A percentile compares a stretch with the other conserved stretches of the same genome.
These are phyloP conservation scores for Paratrypauchen microcephalus DNA, from an alignment of 2,797 vertebrate genomes.

Conservation along the genomic window DNA sequence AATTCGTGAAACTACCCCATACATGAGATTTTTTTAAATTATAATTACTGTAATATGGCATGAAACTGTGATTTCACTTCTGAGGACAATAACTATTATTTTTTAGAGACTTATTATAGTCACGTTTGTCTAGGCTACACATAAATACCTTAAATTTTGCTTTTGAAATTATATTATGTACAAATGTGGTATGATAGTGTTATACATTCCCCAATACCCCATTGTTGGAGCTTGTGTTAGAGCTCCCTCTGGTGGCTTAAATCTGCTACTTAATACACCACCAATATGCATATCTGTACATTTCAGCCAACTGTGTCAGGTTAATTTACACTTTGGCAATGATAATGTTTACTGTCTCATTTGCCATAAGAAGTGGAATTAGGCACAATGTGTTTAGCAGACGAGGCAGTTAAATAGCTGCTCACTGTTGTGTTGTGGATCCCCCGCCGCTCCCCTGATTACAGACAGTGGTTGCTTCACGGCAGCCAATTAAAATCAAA, in stretches of 20 bases:
- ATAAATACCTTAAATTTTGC: no score
- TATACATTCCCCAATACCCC: background rate
- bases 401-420: slow-evolving; percentile 46
- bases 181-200: no score
- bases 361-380: slow-evolving; percentile 38
- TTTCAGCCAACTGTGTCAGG: background rate
- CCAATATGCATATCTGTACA: background rate
- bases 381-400: slow-evolving; percentile 37
- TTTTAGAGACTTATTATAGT: no score
- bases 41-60: no score
- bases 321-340: background rate
- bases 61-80: no score
- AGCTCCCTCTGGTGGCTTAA: slow-evolving; percentile 68
- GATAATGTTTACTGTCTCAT: slow-evolving; percentile 29
- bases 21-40: no score
- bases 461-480: slow-evolving; percentile 60
- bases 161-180: no score
- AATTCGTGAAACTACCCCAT: no score
- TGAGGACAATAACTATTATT: no score
- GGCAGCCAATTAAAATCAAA: slow-evolving; percentile 71
- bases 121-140: no score
- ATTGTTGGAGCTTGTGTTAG: slow-evolving; percentile 28
- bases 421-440: slow-evolving; percentile 51
- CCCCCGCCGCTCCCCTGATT: slow-evolving; percentile 64
- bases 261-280: slow-evolving; percentile 28